These are phyloP conservation scores for Brachycybe producta DNA, from an alignment of 2,888 invertebrate species.

Conservation along the genomic window DNA sequence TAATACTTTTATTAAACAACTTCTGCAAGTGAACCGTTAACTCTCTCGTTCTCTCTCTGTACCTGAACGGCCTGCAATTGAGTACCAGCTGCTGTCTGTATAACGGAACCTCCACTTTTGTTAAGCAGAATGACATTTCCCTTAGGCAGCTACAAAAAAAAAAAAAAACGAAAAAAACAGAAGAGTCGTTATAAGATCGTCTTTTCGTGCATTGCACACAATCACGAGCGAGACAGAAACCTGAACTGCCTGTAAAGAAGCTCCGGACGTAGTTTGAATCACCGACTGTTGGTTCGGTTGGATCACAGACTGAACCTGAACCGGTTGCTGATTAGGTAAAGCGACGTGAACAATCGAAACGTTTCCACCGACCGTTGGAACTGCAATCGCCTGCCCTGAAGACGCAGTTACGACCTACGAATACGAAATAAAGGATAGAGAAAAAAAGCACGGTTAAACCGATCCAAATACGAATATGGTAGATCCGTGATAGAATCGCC, in stretches of 20 bases:
- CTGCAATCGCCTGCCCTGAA: constrained; percentile 23
- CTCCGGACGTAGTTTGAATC: constrained; percentile 81
- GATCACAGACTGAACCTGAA: constrained; percentile 60
- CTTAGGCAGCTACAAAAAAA: constrained; percentile 57
- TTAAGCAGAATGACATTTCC: constrained; percentile 78
- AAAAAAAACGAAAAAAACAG: constrained; percentile 11
- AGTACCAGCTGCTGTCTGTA: constrained; percentile 70
- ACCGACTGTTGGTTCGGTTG: constrained; percentile 83
- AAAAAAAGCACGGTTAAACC: no score
- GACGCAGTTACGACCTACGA: constrained; percentile 17
- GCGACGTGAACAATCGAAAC: constrained; percentile 68
- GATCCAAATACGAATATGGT: no score
- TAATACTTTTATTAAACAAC: background rate
- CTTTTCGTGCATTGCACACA: background rate
- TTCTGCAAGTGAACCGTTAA: no score
- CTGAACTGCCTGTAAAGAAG: constrained; percentile 34
- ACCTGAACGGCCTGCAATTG: constrained; percentile 70
- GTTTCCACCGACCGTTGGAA: constrained; percentile 26
- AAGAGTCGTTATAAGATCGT: no score
- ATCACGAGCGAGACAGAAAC: constrained; percentile 2
- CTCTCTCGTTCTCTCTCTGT: no score
- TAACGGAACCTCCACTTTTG: constrained; percentile 66
- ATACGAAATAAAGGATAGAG: background rate
- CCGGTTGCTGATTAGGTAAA: constrained; percentile 39
- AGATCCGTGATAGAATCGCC: no score